These are phyloP conservation scores for Marasmarcha lunaedactyla DNA, from an alignment of 2,888 invertebrate genomes.

Conservation along the genomic window DNA sequence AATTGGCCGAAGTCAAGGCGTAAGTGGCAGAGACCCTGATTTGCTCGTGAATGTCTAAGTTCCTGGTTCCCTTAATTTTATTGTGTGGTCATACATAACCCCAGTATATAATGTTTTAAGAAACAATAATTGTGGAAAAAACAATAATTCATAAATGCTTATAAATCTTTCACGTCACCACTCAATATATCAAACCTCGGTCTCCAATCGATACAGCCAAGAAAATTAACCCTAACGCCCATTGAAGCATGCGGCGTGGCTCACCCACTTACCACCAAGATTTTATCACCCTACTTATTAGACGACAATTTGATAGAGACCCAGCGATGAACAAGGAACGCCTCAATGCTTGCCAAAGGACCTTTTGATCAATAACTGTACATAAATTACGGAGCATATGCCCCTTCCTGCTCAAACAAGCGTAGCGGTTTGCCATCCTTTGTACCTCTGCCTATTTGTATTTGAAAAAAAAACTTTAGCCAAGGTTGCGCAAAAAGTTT, in stretches of 20 bases:
- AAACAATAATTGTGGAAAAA: too few relatives aligned
- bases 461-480: neutral
- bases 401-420: slow-evolving; percentile 56
- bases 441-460: neutral
- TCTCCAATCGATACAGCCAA: neutral
- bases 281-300: slow-evolving; percentile 58
- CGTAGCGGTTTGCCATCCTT: slow-evolving; percentile 46
- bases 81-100: too few relatives aligned
- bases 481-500: neutral
- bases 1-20: too few relatives aligned
- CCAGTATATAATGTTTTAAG: too few relatives aligned
- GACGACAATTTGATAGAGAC: slow-evolving; percentile 50
- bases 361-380: slow-evolving; percentile 71
- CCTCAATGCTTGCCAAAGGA: slow-evolving; percentile 61
- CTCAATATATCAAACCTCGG: too few relatives aligned
- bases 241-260: slow-evolving; percentile 28
- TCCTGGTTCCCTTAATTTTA: too few relatives aligned
- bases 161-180: too few relatives aligned
- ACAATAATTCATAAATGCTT: too few relatives aligned
- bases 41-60: too few relatives aligned
- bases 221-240: slow-evolving; percentile 34
- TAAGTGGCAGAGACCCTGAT: too few relatives aligned
- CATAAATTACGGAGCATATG: slow-evolving; percentile 67
- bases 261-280: slow-evolving; percentile 35
- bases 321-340: slow-evolving; percentile 38